Percentiles rank a stretch among this genome's conserved stretches.
phyloP scores from a whole-genome alignment of 1,140 invertebrate genomes.

The Nasonia giraulti region DNA sequence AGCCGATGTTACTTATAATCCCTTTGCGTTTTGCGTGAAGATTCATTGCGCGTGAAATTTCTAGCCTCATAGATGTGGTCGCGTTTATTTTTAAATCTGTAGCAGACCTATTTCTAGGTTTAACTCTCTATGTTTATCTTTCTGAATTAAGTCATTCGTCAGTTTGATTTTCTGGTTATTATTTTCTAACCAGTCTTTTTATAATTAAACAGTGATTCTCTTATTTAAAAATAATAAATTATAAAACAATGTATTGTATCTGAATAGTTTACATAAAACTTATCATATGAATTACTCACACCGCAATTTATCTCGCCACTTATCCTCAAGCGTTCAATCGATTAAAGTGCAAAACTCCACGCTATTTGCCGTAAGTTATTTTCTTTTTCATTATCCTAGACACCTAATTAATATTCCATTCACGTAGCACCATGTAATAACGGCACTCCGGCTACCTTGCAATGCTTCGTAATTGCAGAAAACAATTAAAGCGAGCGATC shows the following conservation, averaged over 20 bases:
- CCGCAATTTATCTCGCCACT: not conserved
- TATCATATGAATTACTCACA: too few relatives aligned
- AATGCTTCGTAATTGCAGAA: not conserved
- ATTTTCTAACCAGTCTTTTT: too few relatives aligned
- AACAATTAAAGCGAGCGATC: conserved; percentile 4
- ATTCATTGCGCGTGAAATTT: not conserved
- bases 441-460: not conserved
- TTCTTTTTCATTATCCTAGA: not conserved
- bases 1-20: not conserved
- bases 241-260: too few relatives aligned
- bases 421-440: not conserved
- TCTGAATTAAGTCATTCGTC: too few relatives aligned
- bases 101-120: too few relatives aligned
- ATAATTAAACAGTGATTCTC: too few relatives aligned
- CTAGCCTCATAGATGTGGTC: not conserved
- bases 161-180: too few relatives aligned
- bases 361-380: not conserved
- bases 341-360: not conserved
- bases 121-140: too few relatives aligned
- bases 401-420: not conserved
- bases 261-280: too few relatives aligned
- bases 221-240: too few relatives aligned
- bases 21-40: not conserved
- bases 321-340: not conserved
- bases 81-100: too few relatives aligned